phyloP scores from a whole-genome alignment of 2,797 vertebrate species.

The Acanthurus tractus region DNA sequence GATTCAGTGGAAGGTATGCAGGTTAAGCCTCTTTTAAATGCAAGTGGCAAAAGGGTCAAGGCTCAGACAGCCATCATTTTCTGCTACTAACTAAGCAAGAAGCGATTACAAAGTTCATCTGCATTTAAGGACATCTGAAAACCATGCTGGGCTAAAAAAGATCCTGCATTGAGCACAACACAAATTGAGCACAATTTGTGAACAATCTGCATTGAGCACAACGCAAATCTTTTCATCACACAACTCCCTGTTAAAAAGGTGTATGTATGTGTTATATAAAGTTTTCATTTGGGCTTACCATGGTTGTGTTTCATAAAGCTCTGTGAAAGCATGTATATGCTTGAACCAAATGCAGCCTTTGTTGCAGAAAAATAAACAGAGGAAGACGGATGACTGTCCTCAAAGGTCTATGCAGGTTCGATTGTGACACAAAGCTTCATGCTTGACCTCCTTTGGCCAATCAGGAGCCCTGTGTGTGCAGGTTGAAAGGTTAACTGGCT shows the following conservation, averaged over 20 bases:
- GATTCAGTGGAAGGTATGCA: constrained; percentile 25
- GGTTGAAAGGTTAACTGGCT: constrained; percentile 76
- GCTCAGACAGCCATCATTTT: constrained; percentile 36
- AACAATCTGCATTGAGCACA: not conserved
- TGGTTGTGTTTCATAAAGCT: not conserved
- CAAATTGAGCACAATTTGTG: no score
- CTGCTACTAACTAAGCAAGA: constrained; percentile 10
- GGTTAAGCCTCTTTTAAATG: constrained; percentile 19
- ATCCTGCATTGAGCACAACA: not conserved
- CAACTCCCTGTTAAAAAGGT: not conserved
- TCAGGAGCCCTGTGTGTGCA: constrained; percentile 31
- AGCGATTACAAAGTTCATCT: constrained; percentile 30
- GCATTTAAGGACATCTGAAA: constrained; percentile 14
- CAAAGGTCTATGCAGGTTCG: constrained; percentile 12
- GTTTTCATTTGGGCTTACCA: not conserved
- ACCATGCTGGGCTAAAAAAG: not conserved
- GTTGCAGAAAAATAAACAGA: not conserved
- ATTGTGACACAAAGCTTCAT: constrained; percentile 35
- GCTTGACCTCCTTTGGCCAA: constrained; percentile 47
- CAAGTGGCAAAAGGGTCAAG: constrained; percentile 41
- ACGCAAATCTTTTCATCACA: not conserved
- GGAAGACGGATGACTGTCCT: not conserved
- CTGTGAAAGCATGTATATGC: not conserved
- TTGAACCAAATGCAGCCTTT: not conserved
- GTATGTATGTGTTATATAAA: not conserved